phyloP scores from a whole-genome alignment of 2,113 vertebrate genomes.

The Centropus unirufus region DNA sequence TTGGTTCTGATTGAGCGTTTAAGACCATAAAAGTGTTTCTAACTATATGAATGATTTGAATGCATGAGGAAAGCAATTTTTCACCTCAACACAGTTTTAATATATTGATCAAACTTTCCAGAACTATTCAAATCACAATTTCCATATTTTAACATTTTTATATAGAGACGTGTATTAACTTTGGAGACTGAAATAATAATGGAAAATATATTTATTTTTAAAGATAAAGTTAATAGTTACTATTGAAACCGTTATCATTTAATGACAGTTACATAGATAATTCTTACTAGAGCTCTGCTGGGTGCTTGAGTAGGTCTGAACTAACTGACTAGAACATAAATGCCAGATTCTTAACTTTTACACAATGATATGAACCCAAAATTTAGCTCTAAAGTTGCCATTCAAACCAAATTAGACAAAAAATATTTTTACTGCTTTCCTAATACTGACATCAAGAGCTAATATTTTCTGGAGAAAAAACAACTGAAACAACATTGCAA shows the following conservation, averaged over 20 bases:
- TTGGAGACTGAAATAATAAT: background rate
- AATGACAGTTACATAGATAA: background rate
- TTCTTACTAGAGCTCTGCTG: background rate
- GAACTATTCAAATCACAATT: background rate
- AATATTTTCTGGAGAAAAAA: background rate
- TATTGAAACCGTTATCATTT: background rate
- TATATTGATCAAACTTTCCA: background rate
- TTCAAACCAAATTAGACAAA: background rate
- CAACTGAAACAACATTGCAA: too few relatives aligned
- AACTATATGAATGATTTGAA: background rate
- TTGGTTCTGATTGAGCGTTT: background rate
- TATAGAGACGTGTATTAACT: background rate
- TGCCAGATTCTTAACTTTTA: background rate
- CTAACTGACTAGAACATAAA: background rate
- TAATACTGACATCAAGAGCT: background rate
- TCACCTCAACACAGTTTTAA: background rate
- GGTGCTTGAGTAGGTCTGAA: background rate
- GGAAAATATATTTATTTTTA: background rate
- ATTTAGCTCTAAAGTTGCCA: background rate
- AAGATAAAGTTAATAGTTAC: background rate
- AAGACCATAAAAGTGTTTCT: background rate
- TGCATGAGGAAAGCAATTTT: background rate
- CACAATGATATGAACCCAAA: background rate
- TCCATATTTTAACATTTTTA: background rate
- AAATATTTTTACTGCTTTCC: background rate